Evolutionary conservation across 37 sponge, comb jelly and placozoan genomes (phyloP), one percentile per base, ranked within the genome.

Genomic region (Amphimedon queenslandica): DNA sequence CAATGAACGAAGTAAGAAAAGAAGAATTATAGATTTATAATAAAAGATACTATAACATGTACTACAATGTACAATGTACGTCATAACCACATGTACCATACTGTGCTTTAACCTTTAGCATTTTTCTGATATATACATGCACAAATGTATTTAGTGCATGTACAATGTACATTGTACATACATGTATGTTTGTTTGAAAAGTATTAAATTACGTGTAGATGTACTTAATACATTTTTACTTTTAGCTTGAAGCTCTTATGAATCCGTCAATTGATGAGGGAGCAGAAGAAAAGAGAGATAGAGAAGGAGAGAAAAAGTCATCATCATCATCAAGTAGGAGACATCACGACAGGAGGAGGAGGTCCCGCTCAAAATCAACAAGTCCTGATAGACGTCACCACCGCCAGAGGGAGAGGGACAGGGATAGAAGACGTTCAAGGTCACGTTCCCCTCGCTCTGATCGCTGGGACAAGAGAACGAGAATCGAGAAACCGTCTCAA

Each of bases 1-100:
- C 83, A 11, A 42, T 88, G 71, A 58, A 55, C 69, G 79, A 88
- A 70, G 88, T 88, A 38, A 20, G 73, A 29, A 20, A 40, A 23
- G 2, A 20, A 6, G 21, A 13, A 18, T 18, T 13, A 8, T 47
- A 13, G 13, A 47, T 18, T 47, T 47, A 47, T 47, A 18, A 47
- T 18, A 47, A 18, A 47, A 18, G 13, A 47, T 47, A 18, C 13
- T 47, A 47, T 13, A 13, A 18, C 53, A 47, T 47, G 8, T 8
- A 47, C 53, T 47, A 13, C 5, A 33, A 37, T 67, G 69, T 67
- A 67, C 39, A 35, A 35, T 67, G 36, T 67, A 11, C 4, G 35
- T 67, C 11, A 35, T 5, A 34, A n/a, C 8, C 23, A 35, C 23
- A 37, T 67, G 39, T 67, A 67, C 35, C 20, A 33, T 36, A 35